These are phyloP conservation scores for Drosophila affinis DNA, from an alignment of 2,888 invertebrate species.

Conservation along the genomic window DNA sequence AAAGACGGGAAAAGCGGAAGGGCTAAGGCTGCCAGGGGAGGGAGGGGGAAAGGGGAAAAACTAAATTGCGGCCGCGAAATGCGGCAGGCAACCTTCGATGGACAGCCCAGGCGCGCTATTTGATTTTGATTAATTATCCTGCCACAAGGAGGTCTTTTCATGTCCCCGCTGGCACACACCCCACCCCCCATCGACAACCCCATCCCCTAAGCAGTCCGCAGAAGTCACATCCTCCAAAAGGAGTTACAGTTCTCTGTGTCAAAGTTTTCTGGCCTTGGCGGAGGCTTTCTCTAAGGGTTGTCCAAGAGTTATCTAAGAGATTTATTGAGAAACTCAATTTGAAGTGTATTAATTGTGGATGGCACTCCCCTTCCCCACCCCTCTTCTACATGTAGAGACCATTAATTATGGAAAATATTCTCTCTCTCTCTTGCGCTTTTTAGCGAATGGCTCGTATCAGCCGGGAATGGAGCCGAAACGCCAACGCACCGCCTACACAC, in stretches of 20 bases:
- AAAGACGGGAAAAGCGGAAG: constrained; percentile 4
- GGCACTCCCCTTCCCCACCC: constrained; percentile 44
- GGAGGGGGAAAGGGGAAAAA: constrained; percentile 29
- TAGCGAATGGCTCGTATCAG: constrained; percentile 94
- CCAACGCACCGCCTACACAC: constrained; percentile 98
- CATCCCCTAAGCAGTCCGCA: background rate
- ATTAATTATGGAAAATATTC: constrained; percentile 45
- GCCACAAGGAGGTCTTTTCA: constrained; percentile 62
- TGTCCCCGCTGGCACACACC: constrained; percentile 55
- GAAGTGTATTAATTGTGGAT: constrained; percentile 76
- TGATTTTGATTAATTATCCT: constrained; percentile 82
- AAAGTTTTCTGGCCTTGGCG: constrained; percentile 55
- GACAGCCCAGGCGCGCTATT: constrained; percentile 61
- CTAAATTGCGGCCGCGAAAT: constrained; percentile 53
- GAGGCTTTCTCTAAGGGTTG: constrained; percentile 62
- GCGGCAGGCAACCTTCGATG: constrained; percentile 38
- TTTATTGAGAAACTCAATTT: constrained; percentile 74
- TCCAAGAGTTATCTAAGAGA: constrained; percentile 75
- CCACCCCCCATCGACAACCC: constrained; percentile 30
- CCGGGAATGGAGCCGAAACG: constrained; percentile 98
- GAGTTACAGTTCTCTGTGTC: background rate
- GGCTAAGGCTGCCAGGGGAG: constrained; percentile 10
- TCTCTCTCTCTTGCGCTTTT: constrained; percentile 75
- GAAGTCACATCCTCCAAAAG: background rate
- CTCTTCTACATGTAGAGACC: constrained; percentile 24